Base-by-base conservation (phyloP, 1,140 invertebrate genomes). In the Eueides isabella region DNA sequence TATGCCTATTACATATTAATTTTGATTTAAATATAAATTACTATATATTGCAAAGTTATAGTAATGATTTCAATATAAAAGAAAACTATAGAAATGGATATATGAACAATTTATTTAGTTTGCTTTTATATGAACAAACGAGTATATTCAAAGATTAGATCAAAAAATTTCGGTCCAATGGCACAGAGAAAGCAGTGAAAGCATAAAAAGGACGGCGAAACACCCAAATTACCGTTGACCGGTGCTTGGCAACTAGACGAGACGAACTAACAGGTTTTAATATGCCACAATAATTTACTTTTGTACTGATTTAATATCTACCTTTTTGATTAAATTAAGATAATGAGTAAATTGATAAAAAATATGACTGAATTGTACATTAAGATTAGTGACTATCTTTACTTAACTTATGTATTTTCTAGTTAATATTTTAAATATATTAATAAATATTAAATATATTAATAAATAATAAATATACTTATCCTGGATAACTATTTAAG, bases 161-260 rank as follows among this genome's bases (percentile, higher is more conserved):
- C 67, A 55, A 35, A 68, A 76, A 72, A 72, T 74, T 64, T 66
- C 44, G 63, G 68, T 65, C 71, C 74, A 76, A 71, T 72, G 65
- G 38, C 62, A 48, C 68, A 76, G 77, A 71, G 77, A 79, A 79
- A 79, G 77, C 74, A 68, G 67, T 74, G 77, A 79, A 79, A 79
- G 77, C 71, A 79, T 71, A 79, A 79, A 79, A 72, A 74, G 67
- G 74, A 73, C 69, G 71, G 71, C 62, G 62, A 55, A 71, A 78
- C 29, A 72, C 64, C 77, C 68, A 76, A 79, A 79, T 70, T 64
- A 55, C 38, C 71, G 62, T 63, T 41, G 71, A 75, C 67, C 69
- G 68, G 66, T 76, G 61, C 73, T 61, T 61, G 38, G 62, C 67
- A 41, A 65, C 67, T 66, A 75, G 73, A 66, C 61, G 41, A 70